Conservation (phyloP, 2,797 vertebrate species). For the Schizopygopsis malacanthus region DNA sequence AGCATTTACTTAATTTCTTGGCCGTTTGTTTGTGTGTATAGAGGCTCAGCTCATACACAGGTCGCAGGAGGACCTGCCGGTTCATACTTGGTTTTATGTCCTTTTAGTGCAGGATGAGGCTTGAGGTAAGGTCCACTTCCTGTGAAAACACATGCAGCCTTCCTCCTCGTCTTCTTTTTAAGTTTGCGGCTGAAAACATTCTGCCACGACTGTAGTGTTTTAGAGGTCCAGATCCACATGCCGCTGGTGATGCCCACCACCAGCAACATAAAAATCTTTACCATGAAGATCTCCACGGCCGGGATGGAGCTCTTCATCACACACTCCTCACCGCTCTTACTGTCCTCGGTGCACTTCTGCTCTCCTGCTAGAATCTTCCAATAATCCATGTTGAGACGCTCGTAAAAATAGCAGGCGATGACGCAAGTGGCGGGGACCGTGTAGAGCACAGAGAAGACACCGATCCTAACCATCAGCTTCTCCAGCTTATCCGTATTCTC, state of each 20-base stretch:
- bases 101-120: constrained; percentile 88
- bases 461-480: constrained; percentile 96
- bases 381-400: constrained; percentile 94
- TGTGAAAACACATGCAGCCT: constrained; percentile 90
- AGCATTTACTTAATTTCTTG: constrained; percentile 47
- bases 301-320: constrained; percentile 91
- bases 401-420: constrained; percentile 97
- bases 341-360: constrained; percentile 79
- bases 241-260: constrained; percentile 98
- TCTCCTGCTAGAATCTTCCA: constrained; percentile 87
- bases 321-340: constrained; percentile 81
- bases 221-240: constrained; percentile 99
- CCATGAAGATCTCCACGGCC: constrained; percentile 96
- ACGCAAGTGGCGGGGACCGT: constrained; percentile 97
- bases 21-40: constrained; percentile 6
- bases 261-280: constrained; percentile 96
- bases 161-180: constrained; percentile 87
- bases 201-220: constrained; percentile 98
- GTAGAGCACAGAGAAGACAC: constrained; percentile 95
- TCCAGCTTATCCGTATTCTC: constrained; percentile 98
- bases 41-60: constrained; percentile 83
- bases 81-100: constrained; percentile 88
- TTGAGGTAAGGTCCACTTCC: constrained; percentile 90
- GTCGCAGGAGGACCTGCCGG: constrained; percentile 85
- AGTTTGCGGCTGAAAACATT: constrained; percentile 90